These are phyloP conservation scores for Nematolebias whitei DNA, from an alignment of 2,113 vertebrate genomes.

Conservation along the genomic window DNA sequence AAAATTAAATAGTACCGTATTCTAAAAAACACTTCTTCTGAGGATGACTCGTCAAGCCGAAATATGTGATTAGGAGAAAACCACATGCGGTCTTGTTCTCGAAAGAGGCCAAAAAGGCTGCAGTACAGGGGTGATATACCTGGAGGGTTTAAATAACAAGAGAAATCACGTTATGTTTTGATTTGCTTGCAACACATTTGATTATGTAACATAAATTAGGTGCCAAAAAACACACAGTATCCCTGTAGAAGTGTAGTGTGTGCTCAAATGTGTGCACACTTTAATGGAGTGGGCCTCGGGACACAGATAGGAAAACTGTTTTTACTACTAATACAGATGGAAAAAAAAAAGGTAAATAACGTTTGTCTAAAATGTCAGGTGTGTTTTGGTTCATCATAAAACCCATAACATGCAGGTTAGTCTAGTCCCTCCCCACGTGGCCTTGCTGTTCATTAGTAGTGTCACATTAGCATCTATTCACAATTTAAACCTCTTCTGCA, in stretches of 20 bases:
- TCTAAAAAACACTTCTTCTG: constrained; percentile 85
- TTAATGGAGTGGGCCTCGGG: background rate
- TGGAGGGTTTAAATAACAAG: constrained; percentile 50
- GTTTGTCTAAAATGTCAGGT: constrained; percentile 55
- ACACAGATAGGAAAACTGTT: constrained; percentile 27
- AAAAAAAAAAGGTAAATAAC: constrained; percentile 36
- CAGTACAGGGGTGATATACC: constrained; percentile 91
- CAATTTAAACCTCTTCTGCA: background rate
- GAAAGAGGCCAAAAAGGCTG: constrained; percentile 91
- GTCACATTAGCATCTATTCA: constrained; percentile 15
- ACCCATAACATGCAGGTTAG: constrained; percentile 50
- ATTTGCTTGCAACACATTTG: background rate
- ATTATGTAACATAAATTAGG: background rate
- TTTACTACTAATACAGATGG: constrained; percentile 42
- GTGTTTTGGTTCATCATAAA: constrained; percentile 65
- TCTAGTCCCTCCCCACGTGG: background rate
- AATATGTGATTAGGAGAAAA: constrained; percentile 94
- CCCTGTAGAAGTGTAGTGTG: background rate
- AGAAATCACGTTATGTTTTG: background rate
- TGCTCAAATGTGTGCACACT: background rate
- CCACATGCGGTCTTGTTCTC: constrained; percentile 87
- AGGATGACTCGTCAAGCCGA: constrained; percentile 84
- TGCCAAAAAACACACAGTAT: background rate
- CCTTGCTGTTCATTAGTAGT: background rate
- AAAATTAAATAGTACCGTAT: constrained; percentile 79